These are phyloP conservation scores for Gari tellinella DNA, from an alignment of 2,888 invertebrate genomes.

Conservation along the genomic window DNA sequence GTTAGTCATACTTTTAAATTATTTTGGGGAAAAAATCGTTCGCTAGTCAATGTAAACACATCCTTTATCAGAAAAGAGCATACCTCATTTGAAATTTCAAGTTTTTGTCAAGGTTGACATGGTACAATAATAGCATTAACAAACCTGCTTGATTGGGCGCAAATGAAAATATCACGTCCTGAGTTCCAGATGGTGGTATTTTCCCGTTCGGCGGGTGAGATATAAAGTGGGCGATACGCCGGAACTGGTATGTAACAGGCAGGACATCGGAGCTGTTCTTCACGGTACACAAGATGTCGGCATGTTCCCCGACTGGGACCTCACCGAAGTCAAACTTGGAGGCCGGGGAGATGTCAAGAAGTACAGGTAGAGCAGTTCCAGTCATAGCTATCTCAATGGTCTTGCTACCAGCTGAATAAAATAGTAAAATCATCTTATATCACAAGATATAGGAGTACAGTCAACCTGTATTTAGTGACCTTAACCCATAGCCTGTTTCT, in stretches of 20 bases:
- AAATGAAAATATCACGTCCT: constrained; percentile 83
- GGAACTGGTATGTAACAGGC: constrained; percentile 81
- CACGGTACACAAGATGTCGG: constrained; percentile 79
- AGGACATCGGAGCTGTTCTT: constrained; percentile 80
- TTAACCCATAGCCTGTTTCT: neutral
- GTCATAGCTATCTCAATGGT: constrained; percentile 83
- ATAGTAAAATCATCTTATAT: no score
- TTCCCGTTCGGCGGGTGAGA: constrained; percentile 80
- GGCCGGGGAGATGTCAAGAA: constrained; percentile 79
- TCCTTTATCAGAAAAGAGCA: no score
- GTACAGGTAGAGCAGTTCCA: constrained; percentile 84
- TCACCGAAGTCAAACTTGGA: constrained; percentile 81
- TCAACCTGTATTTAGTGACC: neutral
- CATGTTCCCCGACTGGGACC: constrained; percentile 81
- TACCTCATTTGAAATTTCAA: no score
- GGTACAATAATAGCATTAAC: no score
- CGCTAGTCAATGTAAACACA: no score
- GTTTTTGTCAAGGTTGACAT: no score
- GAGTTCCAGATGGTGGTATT: constrained; percentile 78
- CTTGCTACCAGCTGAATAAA: constrained; percentile 42
- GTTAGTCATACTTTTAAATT: no score
- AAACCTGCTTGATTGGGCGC: constrained; percentile 83
- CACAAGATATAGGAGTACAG: no score
- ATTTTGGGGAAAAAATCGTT: no score
- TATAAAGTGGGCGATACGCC: constrained; percentile 82